Evolutionary conservation across 2,113 vertebrate genomes (phyloP).

Genomic region (Cololabis saira): DNA sequence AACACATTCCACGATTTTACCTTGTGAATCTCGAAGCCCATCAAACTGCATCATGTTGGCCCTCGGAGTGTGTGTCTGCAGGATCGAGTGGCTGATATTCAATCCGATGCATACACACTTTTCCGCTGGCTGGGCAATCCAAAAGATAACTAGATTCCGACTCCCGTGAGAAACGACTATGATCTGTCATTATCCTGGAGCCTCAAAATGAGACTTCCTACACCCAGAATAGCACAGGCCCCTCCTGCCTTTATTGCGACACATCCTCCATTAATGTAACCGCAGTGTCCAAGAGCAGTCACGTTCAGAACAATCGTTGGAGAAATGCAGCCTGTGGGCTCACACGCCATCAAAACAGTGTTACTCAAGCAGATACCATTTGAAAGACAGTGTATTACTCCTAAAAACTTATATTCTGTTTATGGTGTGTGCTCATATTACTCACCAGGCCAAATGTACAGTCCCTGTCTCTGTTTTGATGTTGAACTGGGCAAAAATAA

Average conservation of each 20-base stretch:
- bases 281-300: slow-evolving; percentile 64
- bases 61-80: slow-evolving; percentile 71
- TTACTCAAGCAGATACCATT: slow-evolving; percentile 77
- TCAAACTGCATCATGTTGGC: slow-evolving; percentile 73
- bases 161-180: slow-evolving; percentile 70
- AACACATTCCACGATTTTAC: slow-evolving; percentile 73
- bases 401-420: slow-evolving; percentile 79
- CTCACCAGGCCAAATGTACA: slow-evolving; percentile 88
- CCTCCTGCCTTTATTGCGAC: slow-evolving; percentile 67
- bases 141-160: slow-evolving; percentile 75
- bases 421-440: slow-evolving; percentile 84
- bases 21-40: slow-evolving; percentile 60
- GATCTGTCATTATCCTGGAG: slow-evolving; percentile 73
- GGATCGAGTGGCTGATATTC: slow-evolving; percentile 76
- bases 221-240: slow-evolving; percentile 73
- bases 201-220: slow-evolving; percentile 73
- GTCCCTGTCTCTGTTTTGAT: slow-evolving; percentile 88
- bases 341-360: slow-evolving; percentile 77
- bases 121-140: slow-evolving; percentile 70
- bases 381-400: slow-evolving; percentile 82
- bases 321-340: slow-evolving; percentile 65
- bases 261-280: slow-evolving; percentile 70
- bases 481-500: slow-evolving; percentile 87
- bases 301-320: slow-evolving; percentile 61
- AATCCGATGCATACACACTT: slow-evolving; percentile 72